Evolutionary conservation across 2,888 invertebrate genomes (phyloP).

Genomic region (Mesorhabditis sp.): DNA sequence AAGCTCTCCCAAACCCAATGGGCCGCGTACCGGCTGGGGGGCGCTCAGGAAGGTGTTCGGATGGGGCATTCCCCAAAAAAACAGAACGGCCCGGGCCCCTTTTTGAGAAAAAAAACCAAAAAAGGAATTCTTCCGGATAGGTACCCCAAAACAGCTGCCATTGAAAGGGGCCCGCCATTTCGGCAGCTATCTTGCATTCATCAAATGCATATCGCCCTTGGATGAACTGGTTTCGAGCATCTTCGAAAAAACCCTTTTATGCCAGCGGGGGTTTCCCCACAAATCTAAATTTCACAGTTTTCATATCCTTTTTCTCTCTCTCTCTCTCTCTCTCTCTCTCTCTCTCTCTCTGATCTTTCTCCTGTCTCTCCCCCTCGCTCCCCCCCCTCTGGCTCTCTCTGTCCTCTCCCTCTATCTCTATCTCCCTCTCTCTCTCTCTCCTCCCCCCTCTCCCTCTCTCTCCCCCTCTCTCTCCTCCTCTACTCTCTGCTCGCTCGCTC

Average conservation of each 20-base stretch:
- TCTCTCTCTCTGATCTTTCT: too few species aligned
- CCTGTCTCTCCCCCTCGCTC: too few species aligned
- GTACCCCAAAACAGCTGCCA: neutral
- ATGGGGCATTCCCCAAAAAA: neutral
- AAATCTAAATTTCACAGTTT: neutral
- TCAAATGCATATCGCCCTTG: neutral
- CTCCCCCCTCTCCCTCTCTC: too few species aligned
- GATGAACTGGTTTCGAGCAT: neutral
- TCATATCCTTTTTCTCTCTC: neutral
- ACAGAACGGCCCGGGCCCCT: neutral
- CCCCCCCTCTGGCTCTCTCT: too few species aligned
- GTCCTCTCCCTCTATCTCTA: too few species aligned
- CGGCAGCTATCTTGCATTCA: neutral
- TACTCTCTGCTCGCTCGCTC: too few species aligned
- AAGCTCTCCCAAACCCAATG: neutral
- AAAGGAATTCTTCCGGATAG: neutral
- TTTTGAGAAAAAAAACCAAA: neutral
- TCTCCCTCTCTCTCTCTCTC: too few species aligned
- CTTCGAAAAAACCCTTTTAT: neutral
- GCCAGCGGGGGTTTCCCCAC: neutral
- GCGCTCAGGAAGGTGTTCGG: neutral
- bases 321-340: neutral
- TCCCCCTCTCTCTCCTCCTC: too few species aligned
- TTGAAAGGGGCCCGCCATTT: neutral
- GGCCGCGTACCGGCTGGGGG: neutral